These are phyloP conservation scores for Campoletis sonorensis DNA, from an alignment of 1,140 invertebrate species.

Conservation along the genomic window DNA sequence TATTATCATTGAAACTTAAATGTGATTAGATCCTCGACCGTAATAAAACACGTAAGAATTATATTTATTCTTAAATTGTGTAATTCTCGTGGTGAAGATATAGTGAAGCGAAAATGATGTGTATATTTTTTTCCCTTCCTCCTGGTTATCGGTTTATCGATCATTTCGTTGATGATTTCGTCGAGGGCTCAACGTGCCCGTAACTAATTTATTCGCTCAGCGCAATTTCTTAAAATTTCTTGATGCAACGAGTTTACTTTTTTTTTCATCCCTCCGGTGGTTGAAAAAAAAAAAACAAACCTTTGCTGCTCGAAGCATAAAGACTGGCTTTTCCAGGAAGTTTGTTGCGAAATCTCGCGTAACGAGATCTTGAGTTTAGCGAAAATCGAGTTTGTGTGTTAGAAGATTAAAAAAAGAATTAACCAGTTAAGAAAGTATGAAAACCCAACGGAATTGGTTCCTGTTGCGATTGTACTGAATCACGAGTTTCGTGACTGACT, in stretches of 20 bases:
- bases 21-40: too few species aligned
- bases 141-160: background rate
- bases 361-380: constrained; percentile 4
- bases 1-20: too few species aligned
- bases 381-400: background rate
- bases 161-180: constrained; percentile 14
- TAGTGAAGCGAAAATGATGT: background rate
- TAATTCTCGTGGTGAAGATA: background rate
- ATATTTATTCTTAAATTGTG: too few species aligned
- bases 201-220: constrained; percentile 28
- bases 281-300: constrained; percentile 12
- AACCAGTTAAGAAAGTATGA: background rate
- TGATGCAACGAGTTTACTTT: constrained; percentile 17
- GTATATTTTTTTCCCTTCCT: too few species aligned
- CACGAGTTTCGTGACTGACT: too few species aligned
- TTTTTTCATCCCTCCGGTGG: background rate
- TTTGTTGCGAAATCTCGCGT: background rate
- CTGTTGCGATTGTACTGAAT: too few species aligned
- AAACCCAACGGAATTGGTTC: too few species aligned
- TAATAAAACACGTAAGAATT: too few species aligned
- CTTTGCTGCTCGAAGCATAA: background rate
- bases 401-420: background rate
- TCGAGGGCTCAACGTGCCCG: constrained; percentile 29
- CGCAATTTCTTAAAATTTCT: background rate
- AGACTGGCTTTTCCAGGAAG: constrained; percentile 10